Base-by-base conservation (phyloP, 2,113 vertebrate genomes). In the Prunella himalayana region DNA sequence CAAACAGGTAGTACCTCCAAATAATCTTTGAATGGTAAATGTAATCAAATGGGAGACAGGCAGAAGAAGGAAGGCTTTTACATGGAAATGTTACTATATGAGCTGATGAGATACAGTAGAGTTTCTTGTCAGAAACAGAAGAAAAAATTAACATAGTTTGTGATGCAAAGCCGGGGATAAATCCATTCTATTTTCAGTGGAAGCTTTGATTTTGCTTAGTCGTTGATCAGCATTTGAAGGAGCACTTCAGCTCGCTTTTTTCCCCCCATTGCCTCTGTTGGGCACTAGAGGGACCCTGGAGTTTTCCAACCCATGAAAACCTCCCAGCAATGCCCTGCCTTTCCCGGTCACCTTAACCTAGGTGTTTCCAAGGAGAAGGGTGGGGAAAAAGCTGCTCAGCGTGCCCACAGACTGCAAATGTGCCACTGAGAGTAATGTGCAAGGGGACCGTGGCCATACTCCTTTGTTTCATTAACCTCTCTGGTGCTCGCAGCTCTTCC, bases 201-300 rank as follows among this genome's bases (percentile, higher is more conserved):
- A 65, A 80, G n/a, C 7, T 69, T 76, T 65, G 73, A 3, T 49
- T 91, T 84, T n/a, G 30, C 35, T 83, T 27, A 13, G 60, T 2
- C 5, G 13, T 14, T 28, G 39, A 33, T 12, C 53, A 70, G 5
- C 7, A 35, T 35, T 41, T 53, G 69, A 70, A 86, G 47, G 21
- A 69, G n/a, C 13, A 56, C 51, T 83, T n/a, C 56, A 9, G 42
- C n/a, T 83, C 30, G 2, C 15, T 39, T 57, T n/a, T n/a, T 8
- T 2, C 2, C 39, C 22, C 44, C 50, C 21, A 1, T 13, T 89
- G 49, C 82, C 50, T 82, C 53, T 6, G 2, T 9, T 50, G 88
- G 64, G 61, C 94, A 69, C 94, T 95, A 95, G 95, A 86, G 94
- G 92, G 94, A 96, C 69, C 49, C 89, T 72, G 1, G 70, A 64